Evolutionary conservation across 2,888 invertebrate genomes (phyloP), one percentile per base, ranked within the genome.

Genomic region (Actias luna): DNA sequence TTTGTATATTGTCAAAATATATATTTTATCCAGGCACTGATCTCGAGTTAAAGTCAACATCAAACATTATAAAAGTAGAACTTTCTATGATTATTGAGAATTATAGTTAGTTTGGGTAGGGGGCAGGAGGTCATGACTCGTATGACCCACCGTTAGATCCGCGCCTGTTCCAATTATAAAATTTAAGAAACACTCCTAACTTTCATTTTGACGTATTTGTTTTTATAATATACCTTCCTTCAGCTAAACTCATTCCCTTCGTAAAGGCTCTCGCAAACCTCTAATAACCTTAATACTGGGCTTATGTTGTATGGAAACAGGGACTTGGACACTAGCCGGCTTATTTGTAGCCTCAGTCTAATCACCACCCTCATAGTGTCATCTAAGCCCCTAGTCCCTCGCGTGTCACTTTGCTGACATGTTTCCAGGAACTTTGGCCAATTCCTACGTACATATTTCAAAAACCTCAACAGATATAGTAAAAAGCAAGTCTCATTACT

Each of bases 401-500:
- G 93, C 3, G 93, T 92, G 63, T 93, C 93, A 46, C 94, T 93
- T 68, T 94, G 90, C 64, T 95, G 95, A 79, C 97, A 97, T 65
- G 96, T 96, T 59, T 94, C 93, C 5, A 96, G 94, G 83, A 98
- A 97, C 79, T 96, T 96, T 0, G 95, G 92, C 97, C 97, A 98
- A 82, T 97, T 97, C 70, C 96, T 94, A 67, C 96, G 93, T 2
- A 97, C 95, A 88, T 96, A 97, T 78, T 98, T 98, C 63, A 98
- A 92, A 82, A 97, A 96, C 76, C 97, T 93, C 68, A 98, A 90
- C 73, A 98, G 90, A 85, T 98, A 98, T 42, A 98, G 86, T 62
- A 98, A 88, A 80, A 98, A 98, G 84, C 97, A 98, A 2, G 98
- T 98, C 85, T 98, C 98, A 76, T 97, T 98, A 79, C 97, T 97